Conservation (phyloP, 2,888 invertebrate species). For the Asteroscopus sphinx region DNA sequence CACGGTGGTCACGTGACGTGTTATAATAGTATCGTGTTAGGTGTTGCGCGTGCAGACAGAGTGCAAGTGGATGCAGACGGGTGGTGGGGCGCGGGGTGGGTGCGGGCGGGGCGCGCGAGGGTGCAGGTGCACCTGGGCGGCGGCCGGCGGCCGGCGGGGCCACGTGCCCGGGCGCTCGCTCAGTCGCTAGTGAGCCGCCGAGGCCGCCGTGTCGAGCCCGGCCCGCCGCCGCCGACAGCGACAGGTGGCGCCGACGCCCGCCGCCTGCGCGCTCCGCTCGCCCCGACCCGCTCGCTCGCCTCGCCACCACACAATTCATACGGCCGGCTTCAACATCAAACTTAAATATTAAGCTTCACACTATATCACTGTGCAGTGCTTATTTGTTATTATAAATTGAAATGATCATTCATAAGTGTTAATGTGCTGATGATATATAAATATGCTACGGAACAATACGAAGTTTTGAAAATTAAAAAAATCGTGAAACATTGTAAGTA, state of each 20-base stretch:
- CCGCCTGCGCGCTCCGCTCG: slow-evolving; percentile 78
- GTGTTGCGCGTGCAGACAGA: slow-evolving; percentile 52
- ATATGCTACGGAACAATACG: slow-evolving; percentile 59
- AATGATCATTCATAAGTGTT: slow-evolving; percentile 68
- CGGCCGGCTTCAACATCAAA: slow-evolving; percentile 75
- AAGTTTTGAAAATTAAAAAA: slow-evolving; percentile 58
- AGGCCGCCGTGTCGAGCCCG: slow-evolving; percentile 61
- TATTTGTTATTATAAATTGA: slow-evolving; percentile 59
- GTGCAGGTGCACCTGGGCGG: slow-evolving; percentile 86
- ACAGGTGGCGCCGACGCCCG: slow-evolving; percentile 83
- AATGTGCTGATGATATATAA: slow-evolving; percentile 56
- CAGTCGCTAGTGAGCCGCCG: slow-evolving; percentile 78
- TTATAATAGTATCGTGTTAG: slow-evolving; percentile 41
- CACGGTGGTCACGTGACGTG: slow-evolving; percentile 11
- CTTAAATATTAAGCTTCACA: slow-evolving; percentile 75
- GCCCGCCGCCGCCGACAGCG: slow-evolving; percentile 67
- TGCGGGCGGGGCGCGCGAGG: slow-evolving; percentile 58
- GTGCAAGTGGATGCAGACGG: slow-evolving; percentile 61
- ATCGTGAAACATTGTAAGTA: slow-evolving; percentile 65
- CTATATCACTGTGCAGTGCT: slow-evolving; percentile 77
- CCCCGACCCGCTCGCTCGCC: slow-evolving; percentile 62
- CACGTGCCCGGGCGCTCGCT: slow-evolving; percentile 82
- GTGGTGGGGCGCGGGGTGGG: slow-evolving; percentile 44
- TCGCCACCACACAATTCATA: slow-evolving; percentile 61
- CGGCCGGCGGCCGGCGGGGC: slow-evolving; percentile 77